Evolutionary conservation across 2,797 vertebrate species (phyloP).

Genomic region (Malacoraja senta): DNA sequence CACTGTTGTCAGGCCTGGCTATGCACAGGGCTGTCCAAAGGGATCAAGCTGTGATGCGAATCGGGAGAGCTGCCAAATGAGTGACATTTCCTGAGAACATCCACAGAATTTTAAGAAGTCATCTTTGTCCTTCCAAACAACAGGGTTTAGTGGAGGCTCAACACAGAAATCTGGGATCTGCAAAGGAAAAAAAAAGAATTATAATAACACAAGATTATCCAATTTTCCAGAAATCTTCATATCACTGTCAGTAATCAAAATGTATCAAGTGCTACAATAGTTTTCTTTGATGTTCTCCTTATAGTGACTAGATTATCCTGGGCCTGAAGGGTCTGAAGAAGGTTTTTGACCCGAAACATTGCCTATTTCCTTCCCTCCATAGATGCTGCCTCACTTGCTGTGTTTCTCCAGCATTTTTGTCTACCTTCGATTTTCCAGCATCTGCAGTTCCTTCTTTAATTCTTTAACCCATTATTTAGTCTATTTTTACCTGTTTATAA

Average conservation of each 20-base stretch:
- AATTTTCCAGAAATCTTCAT: background rate
- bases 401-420: too few relatives aligned
- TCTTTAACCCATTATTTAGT: too few relatives aligned
- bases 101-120: constrained; percentile 58
- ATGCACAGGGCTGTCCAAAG: constrained; percentile 43
- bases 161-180: constrained; percentile 34
- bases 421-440: too few relatives aligned
- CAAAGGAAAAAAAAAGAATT: constrained; percentile 15
- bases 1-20: constrained; percentile 50
- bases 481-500: too few relatives aligned
- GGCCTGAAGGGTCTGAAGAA: too few relatives aligned
- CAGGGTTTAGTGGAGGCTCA: constrained; percentile 45
- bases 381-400: too few relatives aligned
- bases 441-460: too few relatives aligned
- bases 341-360: too few relatives aligned
- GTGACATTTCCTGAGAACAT: constrained; percentile 56
- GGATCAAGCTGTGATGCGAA: constrained; percentile 52
- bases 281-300: background rate
- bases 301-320: too few relatives aligned
- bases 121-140: constrained; percentile 53
- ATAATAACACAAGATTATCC: background rate
- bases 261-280: background rate
- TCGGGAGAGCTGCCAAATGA: constrained; percentile 56
- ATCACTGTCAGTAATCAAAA: background rate
- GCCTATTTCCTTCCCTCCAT: too few relatives aligned